Base-by-base conservation (phyloP, 2,113 vertebrate genomes). In the Gavia stellata region DNA sequence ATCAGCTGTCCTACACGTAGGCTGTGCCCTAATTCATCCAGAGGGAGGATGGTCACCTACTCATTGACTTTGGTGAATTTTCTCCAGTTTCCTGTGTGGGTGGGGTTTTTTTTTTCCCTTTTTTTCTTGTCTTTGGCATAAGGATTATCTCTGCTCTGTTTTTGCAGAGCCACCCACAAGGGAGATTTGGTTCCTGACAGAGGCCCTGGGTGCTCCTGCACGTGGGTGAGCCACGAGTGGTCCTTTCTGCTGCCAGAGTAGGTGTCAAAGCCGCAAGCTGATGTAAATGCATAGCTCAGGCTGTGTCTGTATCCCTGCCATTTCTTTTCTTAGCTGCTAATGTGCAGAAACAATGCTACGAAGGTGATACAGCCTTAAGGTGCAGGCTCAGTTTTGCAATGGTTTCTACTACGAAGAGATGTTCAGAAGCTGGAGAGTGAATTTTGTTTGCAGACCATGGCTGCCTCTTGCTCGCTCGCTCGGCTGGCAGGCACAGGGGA, bases 81-180 rank as follows among this genome's bases (percentile, higher is more conserved):
- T 78, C 31, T 65, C 26, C 21, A 14, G 5, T 63, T 86, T 55
- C 12, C 25, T 40, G 2, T 40, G 16, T 34, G 9, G 5, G 4
- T 8, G 5, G 5, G 24, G 9, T 10, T 12, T 1, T 29, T 36
- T 31, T 7, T 1, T 1, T 7, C 9, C 7, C 21, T 14, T 3
- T 24, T 80, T 53, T n/a, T 13, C 17, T 28, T 36, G 13, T 21
- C 16, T 82, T 45, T 49, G 20, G 6, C 17, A 3, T 20, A 40
- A 83, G 5, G 14, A 9, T 86, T 59, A 34, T 45, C 7, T 91
- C 83, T 34, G 17, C 24, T 70, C 29, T 45, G 19, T 74, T 84
- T 94, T 66, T 5, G 4, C 33, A 61, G 33, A 42, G 7, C 9
- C 52, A 34, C 4, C 12, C 19, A 11, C 9, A 21, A 38, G 6